Evolutionary conservation across 1,140 invertebrate genomes (phyloP), one percentile per base, ranked within the genome.

Genomic region (Drosophila equinoxialis): DNA sequence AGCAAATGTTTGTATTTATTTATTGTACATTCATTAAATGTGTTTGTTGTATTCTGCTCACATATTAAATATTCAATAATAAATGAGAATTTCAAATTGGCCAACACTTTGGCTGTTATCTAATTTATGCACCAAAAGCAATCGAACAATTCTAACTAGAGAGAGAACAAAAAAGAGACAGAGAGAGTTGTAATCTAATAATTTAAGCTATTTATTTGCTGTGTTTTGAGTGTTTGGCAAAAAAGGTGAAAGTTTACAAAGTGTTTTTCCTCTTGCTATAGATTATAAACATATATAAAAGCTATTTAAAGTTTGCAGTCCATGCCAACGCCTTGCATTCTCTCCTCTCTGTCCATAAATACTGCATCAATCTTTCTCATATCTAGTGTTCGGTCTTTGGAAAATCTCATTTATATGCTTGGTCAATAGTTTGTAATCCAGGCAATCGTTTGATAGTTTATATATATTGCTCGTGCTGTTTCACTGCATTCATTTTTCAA

Each of bases 401-500:
- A 11, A 37, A 37, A 37, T 37, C 35, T 37, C 35, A 37, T 37
- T 37, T 37, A 11, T 37, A 10, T 37, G 35, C 35, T 37, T 2
- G 35, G 1, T 37, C 35, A 37, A 37, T 42, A 6, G 41, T 42
- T 42, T 42, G 11, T 3, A 42, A 11, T 14, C 30, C 41, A 14
- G n/a, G n/a, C 10, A 45, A 45, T 48, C 37, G 11, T 3, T 39
- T 39, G 2, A 13, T 39, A 11, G 1, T 8, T 37, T 37, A 11
- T 37, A 14, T 37, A 14, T 6, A 20, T 20, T 51, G 30, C 39
- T 45, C 7, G 51, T 63, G 17, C 26, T 71, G 54, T 33, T 55
- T 51, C 17, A 51, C 39, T 55, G 41, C 33, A 64, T 71, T 73
- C 71, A 73, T 58, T 54, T 71, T 48, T 39, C 20, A 51, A 23